Conservation (phyloP, 2,113 vertebrate species). For the Gyps fulvus region DNA sequence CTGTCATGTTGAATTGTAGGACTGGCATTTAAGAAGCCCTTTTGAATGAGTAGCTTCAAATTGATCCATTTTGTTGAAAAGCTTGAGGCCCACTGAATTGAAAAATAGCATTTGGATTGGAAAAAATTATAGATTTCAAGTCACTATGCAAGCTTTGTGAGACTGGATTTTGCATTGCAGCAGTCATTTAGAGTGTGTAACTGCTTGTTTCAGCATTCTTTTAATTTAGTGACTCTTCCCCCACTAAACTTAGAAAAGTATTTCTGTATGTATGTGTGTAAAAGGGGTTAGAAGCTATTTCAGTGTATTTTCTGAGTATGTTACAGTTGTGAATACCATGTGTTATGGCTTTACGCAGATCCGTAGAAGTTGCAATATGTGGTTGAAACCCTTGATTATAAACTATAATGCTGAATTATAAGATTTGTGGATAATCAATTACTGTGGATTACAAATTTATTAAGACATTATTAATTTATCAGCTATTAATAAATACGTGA, state of each 20-base stretch:
- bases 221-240: not conserved
- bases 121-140: conserved; percentile 40
- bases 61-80: conserved; percentile 60
- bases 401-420: not conserved
- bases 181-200: not conserved
- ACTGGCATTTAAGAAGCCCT: conserved; percentile 34
- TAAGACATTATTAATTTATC: not conserved
- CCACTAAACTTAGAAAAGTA: not conserved
- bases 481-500: not conserved
- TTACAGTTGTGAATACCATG: not conserved
- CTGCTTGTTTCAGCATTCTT: conserved; percentile 29
- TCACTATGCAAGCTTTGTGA: not conserved
- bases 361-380: not conserved
- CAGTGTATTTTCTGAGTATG: not conserved
- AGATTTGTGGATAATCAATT: not conserved
- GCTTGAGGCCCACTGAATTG: conserved; percentile 49
- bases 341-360: not conserved
- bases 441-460: not conserved
- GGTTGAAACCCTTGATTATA: not conserved
- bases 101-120: conserved; percentile 55
- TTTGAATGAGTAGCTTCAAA: conserved; percentile 71
- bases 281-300: not conserved
- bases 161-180: not conserved
- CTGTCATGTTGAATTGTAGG: conserved; percentile 41
- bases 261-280: not conserved